Evolutionary conservation across 2,888 invertebrate genomes (phyloP).

Genomic region (Cephus pulcher): DNA sequence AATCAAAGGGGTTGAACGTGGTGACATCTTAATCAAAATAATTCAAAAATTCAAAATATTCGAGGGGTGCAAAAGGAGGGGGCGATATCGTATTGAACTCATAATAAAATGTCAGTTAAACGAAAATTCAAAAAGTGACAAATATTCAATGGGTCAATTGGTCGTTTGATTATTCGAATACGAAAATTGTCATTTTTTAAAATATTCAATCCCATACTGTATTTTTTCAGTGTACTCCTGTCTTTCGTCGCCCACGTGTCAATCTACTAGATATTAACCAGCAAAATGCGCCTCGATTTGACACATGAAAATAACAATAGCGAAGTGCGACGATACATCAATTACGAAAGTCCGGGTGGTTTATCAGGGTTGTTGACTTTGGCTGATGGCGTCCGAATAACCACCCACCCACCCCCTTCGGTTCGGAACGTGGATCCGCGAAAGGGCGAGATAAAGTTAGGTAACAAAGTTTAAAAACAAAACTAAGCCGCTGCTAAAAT

Average conservation of each 20-base stretch:
- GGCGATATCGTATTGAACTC: neutral
- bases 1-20: neutral
- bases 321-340: conserved; percentile 29
- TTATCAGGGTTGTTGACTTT: conserved; percentile 32
- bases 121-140: too few species aligned
- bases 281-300: neutral
- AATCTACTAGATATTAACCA: neutral
- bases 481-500: conserved; percentile 36
- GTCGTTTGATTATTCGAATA: too few species aligned
- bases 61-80: neutral
- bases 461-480: conserved; percentile 42
- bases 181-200: too few species aligned
- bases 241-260: neutral
- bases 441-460: conserved; percentile 26
- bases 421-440: neutral
- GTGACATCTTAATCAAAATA: neutral
- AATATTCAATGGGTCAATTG: too few species aligned
- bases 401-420: neutral
- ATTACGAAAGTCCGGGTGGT: conserved; percentile 29
- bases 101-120: too few species aligned
- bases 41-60: neutral
- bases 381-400: neutral
- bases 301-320: neutral
- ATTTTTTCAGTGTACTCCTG: neutral
- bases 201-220: neutral